A percentile compares a stretch with the other conserved stretches of the same genome.
Conservation (phyloP, 2,113 vertebrate genomes). For the Mesembrinibis cayennensis region DNA sequence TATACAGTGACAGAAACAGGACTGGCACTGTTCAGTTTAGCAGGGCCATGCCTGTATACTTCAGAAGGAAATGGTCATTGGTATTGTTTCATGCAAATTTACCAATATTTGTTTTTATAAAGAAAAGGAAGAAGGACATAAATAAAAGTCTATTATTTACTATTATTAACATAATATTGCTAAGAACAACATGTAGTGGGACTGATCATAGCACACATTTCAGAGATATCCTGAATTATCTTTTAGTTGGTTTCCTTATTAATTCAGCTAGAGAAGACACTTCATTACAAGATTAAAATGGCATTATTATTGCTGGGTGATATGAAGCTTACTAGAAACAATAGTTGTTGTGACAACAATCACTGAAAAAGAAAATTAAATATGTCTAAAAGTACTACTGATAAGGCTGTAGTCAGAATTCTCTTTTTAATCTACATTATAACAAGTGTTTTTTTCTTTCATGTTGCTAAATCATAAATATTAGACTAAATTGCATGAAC, state of each 20-base stretch:
- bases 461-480: neutral
- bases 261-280: constrained; percentile 58
- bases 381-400: constrained; percentile 41
- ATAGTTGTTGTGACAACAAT: constrained; percentile 72
- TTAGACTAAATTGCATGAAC: constrained; percentile 29
- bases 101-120: neutral
- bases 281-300: constrained; percentile 63
- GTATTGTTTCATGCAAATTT: neutral
- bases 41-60: neutral
- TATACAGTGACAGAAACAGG: neutral
- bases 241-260: constrained; percentile 63
- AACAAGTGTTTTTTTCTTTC: constrained; percentile 35
- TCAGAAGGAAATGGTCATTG: neutral
- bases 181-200: neutral
- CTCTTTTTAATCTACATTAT: constrained; percentile 59
- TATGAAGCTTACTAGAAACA: constrained; percentile 62
- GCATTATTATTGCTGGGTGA: constrained; percentile 55
- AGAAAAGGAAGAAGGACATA: neutral
- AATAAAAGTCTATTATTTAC: constrained; percentile 40
- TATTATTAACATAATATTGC: constrained; percentile 43
- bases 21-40: neutral
- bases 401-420: constrained; percentile 54
- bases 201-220: constrained; percentile 17
- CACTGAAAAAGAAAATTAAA: constrained; percentile 68
- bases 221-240: constrained; percentile 59